A percentile compares a stretch with the other conserved stretches of the same genome.
phyloP scores from a whole-genome alignment of 1,140 invertebrate species.

The Ceratosolen solmsi region DNA sequence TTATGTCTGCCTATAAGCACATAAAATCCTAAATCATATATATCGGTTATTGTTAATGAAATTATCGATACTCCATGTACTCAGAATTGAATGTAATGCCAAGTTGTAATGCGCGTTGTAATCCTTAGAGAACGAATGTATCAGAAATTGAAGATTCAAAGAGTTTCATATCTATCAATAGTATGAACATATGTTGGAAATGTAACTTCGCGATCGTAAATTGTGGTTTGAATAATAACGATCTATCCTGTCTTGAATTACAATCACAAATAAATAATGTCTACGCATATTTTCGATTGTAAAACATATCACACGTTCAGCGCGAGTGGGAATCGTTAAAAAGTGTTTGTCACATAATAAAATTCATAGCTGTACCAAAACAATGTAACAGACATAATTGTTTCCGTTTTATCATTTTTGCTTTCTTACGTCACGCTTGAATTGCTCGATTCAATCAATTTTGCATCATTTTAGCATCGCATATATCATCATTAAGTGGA shows the following conservation, averaged over 20 bases:
- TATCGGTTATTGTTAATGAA: too few species aligned
- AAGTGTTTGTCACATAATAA: not conserved
- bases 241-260: slow-evolving; percentile 15
- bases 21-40: too few species aligned
- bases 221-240: slow-evolving; percentile 40
- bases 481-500: too few species aligned
- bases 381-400: not conserved
- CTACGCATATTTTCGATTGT: slow-evolving; percentile 21
- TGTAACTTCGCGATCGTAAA: slow-evolving; percentile 34
- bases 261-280: slow-evolving; percentile 10
- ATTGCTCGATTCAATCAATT: too few species aligned
- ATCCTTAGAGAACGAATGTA: not conserved
- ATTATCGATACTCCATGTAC: too few species aligned
- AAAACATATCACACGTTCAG: slow-evolving; percentile 27
- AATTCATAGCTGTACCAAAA: not conserved
- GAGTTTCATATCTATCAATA: slow-evolving; percentile 31
- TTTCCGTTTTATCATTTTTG: not conserved
- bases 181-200: slow-evolving; percentile 37
- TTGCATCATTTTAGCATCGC: too few species aligned
- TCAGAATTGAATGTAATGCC: not conserved
- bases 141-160: slow-evolving; percentile 27
- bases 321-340: slow-evolving; percentile 27
- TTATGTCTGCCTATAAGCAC: too few species aligned
- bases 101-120: not conserved
- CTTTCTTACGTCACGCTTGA: not conserved